Conservation (phyloP, 2,113 vertebrate species). For the Oreochromis tanganicae region DNA sequence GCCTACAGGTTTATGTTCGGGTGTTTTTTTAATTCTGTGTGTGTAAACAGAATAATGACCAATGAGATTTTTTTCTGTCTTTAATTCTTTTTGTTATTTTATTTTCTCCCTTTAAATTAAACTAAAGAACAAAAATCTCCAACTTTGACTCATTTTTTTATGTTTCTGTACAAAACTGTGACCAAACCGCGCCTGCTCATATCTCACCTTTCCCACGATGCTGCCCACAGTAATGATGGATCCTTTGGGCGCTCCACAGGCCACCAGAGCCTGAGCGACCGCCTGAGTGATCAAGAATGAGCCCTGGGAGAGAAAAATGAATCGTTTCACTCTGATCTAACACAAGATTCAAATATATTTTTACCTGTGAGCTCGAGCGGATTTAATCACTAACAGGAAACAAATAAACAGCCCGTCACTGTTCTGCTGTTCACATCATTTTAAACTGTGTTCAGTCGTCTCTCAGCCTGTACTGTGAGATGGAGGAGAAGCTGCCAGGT, state of each 20-base stretch:
- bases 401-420: fast-evolving
- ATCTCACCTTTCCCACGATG: constrained; percentile 82
- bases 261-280: constrained; percentile 77
- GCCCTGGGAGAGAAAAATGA: constrained; percentile 62
- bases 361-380: neutral
- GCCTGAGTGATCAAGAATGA: constrained; percentile 82
- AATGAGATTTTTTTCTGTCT: fast-evolving
- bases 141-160: fast-evolving
- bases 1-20: fast-evolving
- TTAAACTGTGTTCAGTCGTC: too few species aligned
- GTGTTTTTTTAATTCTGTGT: neutral
- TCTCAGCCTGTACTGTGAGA: neutral
- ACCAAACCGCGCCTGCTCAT: neutral
- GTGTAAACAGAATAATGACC: neutral
- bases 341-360: neutral
- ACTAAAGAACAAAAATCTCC: neutral
- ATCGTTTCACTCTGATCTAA: neutral
- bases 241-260: constrained; percentile 71
- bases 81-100: fast-evolving
- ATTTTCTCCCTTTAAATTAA: neutral
- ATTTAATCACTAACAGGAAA: neutral
- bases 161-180: neutral
- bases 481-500: neutral
- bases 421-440: too few species aligned
- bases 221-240: constrained; percentile 87